Base-by-base conservation (phyloP, 2,888 invertebrate genomes). In the Exephanes ischioxanthus region DNA sequence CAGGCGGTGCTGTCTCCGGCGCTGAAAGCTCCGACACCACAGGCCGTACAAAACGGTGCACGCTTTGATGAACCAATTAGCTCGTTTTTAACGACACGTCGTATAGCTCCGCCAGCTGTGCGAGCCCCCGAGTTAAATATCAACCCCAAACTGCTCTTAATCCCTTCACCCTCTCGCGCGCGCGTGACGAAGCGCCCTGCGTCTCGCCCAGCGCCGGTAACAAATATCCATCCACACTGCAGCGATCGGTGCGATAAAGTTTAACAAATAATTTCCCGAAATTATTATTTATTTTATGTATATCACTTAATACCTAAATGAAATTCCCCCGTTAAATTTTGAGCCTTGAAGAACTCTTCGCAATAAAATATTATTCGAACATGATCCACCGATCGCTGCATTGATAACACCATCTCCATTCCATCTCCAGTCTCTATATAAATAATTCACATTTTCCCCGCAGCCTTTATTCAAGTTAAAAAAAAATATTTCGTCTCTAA, bases 11-110 rank as follows among this genome's bases (percentile, higher is more conserved):
- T 58, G 58, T 58, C 26, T 58, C 58, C 58, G 45, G 58, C 58
- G 22, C 58, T 58, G 58, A 58, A 58, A 58, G 58, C 58, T 58
- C 58, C 58, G 58, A 58, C 58, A 58, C 58, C 58, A 48, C 58
- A 58, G 26, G 58, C 58, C 22, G 76, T 85, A 79, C 88, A 88
- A 88, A 88, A 86, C 86, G 86, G 85, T 83, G 88, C 79, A 84
- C 88, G 89, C 89, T 90, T 90, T 91, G 90, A 91, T 90, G 91
- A 91, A 91, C 89, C 91, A 91, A 91, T 91, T 91, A 91, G 89
- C 89, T 86, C 89, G 90, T 91, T 91, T 91, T 91, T 90, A 91
- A 91, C 90, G 90, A 88, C 91, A 86, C 89, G 87, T 79, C 86
- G 88, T 90, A 89, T 86, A 86, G 88, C 88, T 80, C 87, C 86